Conservation (phyloP, 2,888 invertebrate genomes). For the Dyspetes luteomarginatus region DNA sequence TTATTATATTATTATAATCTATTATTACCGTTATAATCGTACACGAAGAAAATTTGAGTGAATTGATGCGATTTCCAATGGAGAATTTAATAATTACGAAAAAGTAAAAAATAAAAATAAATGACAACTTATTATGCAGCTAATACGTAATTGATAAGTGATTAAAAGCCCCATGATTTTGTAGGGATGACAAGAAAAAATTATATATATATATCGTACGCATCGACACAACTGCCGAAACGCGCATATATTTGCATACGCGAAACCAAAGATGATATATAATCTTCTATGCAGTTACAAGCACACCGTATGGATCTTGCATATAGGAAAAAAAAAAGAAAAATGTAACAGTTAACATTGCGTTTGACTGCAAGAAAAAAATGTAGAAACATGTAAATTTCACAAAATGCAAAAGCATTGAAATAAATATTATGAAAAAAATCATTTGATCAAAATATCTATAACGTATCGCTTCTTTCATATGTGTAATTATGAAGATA, state of each 20-base stretch:
- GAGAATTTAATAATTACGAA: slow-evolving; percentile 10
- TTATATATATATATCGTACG: slow-evolving; percentile 2
- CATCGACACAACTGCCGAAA: slow-evolving; percentile 45
- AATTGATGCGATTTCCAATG: slow-evolving; percentile 18
- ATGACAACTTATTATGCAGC: slow-evolving; percentile 41
- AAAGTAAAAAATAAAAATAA: slow-evolving; percentile 13
- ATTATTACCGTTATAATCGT: not conserved
- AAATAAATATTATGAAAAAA: slow-evolving; percentile 46
- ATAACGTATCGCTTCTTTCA: not conserved
- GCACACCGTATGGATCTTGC: slow-evolving; percentile 12
- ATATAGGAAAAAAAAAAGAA: not conserved
- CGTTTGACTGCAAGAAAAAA: slow-evolving; percentile 28
- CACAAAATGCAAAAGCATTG: slow-evolving; percentile 14
- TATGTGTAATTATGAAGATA: too few relatives aligned
- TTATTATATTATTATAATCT: slow-evolving; percentile 30
- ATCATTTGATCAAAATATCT: not conserved
- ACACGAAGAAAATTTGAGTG: not conserved
- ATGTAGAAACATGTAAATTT: slow-evolving; percentile 51
- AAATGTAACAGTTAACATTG: slow-evolving; percentile 29
- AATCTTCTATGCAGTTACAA: slow-evolving; percentile 49
- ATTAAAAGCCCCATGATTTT: not conserved
- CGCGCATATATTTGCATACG: slow-evolving; percentile 44
- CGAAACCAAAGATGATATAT: slow-evolving; percentile 62
- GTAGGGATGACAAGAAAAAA: slow-evolving; percentile 8
- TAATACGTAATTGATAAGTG: slow-evolving; percentile 21